A percentile compares a stretch with the other conserved stretches of the same genome.
Conservation (phyloP, 2,888 invertebrate species). For the Chymomyza amoena region DNA sequence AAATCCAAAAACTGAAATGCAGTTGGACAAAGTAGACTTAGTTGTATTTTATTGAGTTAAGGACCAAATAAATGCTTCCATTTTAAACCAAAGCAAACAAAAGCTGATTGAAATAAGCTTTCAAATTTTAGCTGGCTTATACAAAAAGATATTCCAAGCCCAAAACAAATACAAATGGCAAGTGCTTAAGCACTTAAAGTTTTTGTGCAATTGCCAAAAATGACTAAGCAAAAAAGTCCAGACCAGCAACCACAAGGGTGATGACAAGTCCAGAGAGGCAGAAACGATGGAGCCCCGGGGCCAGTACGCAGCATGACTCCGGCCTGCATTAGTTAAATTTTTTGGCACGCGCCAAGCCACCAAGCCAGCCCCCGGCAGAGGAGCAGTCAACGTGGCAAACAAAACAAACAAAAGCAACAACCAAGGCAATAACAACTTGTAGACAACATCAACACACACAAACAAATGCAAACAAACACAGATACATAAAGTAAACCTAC, state of each 20-base stretch:
- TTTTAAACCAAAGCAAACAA: neutral
- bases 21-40: neutral
- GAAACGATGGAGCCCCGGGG: neutral
- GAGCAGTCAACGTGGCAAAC: neutral
- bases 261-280: neutral
- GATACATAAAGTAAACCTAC: neutral
- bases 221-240: neutral
- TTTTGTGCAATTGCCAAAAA: constrained; percentile 21
- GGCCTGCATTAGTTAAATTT: constrained; percentile 18
- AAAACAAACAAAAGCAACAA: constrained; percentile 1
- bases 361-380: neutral
- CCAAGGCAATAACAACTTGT: constrained; percentile 2
- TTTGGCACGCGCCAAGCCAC: constrained; percentile 34
- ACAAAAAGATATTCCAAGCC: constrained; percentile 4
- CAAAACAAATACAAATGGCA: neutral
- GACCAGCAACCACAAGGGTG: neutral
- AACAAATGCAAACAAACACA: neutral
- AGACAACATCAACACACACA: neutral
- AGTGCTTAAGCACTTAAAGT: constrained; percentile 6
- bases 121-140: constrained; percentile 2
- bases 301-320: neutral
- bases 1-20: neutral
- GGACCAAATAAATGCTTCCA: neutral
- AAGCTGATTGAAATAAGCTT: neutral
- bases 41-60: neutral